Evolutionary conservation across 1,140 invertebrate genomes (phyloP), one percentile per base, ranked within the genome.

Genomic region (Zaprionus gabonicus): DNA sequence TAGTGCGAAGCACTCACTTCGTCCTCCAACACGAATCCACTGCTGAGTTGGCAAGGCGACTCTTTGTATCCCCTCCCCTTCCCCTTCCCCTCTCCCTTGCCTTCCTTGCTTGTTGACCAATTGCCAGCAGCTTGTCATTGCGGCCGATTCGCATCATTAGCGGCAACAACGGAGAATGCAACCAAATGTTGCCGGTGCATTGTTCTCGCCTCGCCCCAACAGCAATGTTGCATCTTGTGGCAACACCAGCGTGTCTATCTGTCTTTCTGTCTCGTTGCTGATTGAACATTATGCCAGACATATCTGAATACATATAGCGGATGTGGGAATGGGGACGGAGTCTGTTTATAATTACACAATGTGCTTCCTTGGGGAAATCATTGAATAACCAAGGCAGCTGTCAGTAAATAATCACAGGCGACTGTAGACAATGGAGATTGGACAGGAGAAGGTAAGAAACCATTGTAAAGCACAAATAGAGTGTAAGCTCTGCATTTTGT

Each of bases 71-170:
- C 62, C 2, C 31, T 38, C 0, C n/a, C 31, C 49, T 1, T 10
- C 44, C 7, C 9, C 2, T 0, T 0, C 4, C 3, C n/a, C 41
- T 9, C 15, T 12, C 28, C 17, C 0, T 20, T 41, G 27, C 15
- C 65, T 34, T 4, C n/a, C 27, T 20, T 6, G 13, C 44, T 27
- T 80, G 83, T 87, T 86, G 83, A 82, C 80, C 83, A 69, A 77
- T 62, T 82, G 82, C 82, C 82, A 86, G 82, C 57, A 79, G 51
- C 83, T 87, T 80, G 84, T 81, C 79, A 88, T 87, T 87, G 88
- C 79, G 78, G 75, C 84, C 74, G 81, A 79, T 79, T 84, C 83
- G 81, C 78, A 81, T 87, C 84, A 87, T 87, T 87, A 88, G 84
- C 73, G 82, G 84, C 71, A 76, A 64, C 66, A 63, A 28, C 71